Conservation (phyloP, 1,140 invertebrate genomes). For the Protaetia brevitarsis region DNA sequence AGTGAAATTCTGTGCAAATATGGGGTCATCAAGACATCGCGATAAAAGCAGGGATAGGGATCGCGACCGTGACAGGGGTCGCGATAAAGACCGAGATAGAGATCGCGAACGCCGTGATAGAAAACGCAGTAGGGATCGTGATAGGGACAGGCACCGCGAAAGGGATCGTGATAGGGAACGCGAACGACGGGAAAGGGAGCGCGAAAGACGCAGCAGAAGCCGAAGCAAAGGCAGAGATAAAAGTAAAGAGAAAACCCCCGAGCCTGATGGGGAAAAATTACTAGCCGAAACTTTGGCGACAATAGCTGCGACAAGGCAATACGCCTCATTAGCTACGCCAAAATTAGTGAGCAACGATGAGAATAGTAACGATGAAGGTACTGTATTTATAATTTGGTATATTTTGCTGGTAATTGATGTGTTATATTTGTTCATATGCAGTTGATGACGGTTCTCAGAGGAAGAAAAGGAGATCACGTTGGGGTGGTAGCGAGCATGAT, state of each 20-base stretch:
- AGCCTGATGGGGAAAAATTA: slow-evolving; percentile 46
- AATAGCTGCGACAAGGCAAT: slow-evolving; percentile 51
- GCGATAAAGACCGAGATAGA: slow-evolving; percentile 49
- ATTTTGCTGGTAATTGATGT: too few relatives aligned
- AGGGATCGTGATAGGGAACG: slow-evolving; percentile 45
- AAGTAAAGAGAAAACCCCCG: slow-evolving; percentile 30
- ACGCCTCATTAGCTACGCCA: slow-evolving; percentile 48
- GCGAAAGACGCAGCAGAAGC: slow-evolving; percentile 50
- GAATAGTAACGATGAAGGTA: slow-evolving; percentile 5
- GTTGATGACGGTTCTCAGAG: slow-evolving; percentile 56
- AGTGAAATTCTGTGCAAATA: background rate
- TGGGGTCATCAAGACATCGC: slow-evolving; percentile 51
- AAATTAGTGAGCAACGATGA: slow-evolving; percentile 8
- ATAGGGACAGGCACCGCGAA: slow-evolving; percentile 53
- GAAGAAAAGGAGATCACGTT: slow-evolving; percentile 76
- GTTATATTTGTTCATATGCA: too few relatives aligned
- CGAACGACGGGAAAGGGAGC: slow-evolving; percentile 48
- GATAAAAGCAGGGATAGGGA: slow-evolving; percentile 48
- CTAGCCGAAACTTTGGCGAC: slow-evolving; percentile 49
- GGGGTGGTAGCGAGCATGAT: slow-evolving; percentile 90
- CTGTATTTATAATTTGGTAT: background rate
- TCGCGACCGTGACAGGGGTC: slow-evolving; percentile 49
- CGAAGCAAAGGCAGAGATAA: slow-evolving; percentile 53
- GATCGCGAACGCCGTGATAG: slow-evolving; percentile 45
- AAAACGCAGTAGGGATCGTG: slow-evolving; percentile 50